Base-by-base conservation (phyloP, 2,113 vertebrate genomes). In the Dipodomys ordii region DNA sequence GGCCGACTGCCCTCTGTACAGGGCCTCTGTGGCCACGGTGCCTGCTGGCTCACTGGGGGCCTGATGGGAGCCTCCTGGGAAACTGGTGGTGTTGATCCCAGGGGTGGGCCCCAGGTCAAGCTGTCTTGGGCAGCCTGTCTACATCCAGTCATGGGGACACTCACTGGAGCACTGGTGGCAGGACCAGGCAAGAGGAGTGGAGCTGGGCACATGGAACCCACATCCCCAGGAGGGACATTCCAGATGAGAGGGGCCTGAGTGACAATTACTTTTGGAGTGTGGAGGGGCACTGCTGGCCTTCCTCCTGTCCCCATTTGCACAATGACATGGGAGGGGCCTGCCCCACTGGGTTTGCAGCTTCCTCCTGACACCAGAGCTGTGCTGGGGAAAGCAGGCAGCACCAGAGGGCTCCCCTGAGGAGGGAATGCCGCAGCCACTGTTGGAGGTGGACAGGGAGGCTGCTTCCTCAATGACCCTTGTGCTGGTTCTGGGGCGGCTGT, bases 241-340 rank as follows among this genome's bases (percentile, higher is more conserved):
- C 12, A 12, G 12, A 49, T 49, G 49, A 72, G 83, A 32, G 68
- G 68, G 27, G 53, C 71, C 49, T 49, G 49, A 64, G 25, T 74
- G 57, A 87, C 32, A 20, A 74, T 57, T 44, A 64, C 30, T 27
- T 74, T 74, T 49, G 69, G 10, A 64, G 74, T 87, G 6, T 64
- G 57, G 53, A 74, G n/a, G 30, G 71, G 84, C 57, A 62, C n/a
- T n/a, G 19, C n/a, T n/a, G 65, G 64, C 15, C 72, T 73, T 20
- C 3, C 25, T 9, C 83, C 82, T 12, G 79, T 5, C 22, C 49
- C 53, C 4, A 96, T 15, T 27, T 95, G 92, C 13, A 94, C 35
- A 71, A 94, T 23, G 12, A 49, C 49, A 49, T 12, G 94, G 96
- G 76, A 90, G 80, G 30, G 82, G 19, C 0, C 78, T 2, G 82